These are phyloP conservation scores for Campoplex capitator DNA, from an alignment of 2,888 invertebrate genomes.

Conservation along the genomic window DNA sequence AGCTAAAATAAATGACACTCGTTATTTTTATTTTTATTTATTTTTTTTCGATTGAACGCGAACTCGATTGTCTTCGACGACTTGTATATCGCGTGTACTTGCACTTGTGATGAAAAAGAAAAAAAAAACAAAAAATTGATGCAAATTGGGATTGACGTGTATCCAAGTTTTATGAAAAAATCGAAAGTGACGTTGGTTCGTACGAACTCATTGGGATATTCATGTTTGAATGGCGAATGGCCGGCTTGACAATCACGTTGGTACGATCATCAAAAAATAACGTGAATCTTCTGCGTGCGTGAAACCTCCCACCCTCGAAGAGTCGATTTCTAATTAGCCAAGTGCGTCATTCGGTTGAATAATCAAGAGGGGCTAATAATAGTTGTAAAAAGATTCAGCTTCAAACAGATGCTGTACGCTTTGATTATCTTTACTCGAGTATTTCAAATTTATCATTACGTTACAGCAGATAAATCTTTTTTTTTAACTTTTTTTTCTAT, in stretches of 20 bases:
- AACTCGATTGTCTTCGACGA: slow-evolving; percentile 15
- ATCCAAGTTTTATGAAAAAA: slow-evolving; percentile 27
- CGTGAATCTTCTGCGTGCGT: not conserved
- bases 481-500: no score
- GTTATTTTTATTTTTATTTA: slow-evolving; percentile 35
- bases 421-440: slow-evolving; percentile 30
- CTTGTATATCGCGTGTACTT: slow-evolving; percentile 19
- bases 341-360: slow-evolving; percentile 56
- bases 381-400: slow-evolving; percentile 29
- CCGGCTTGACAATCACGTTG: not conserved
- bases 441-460: not conserved
- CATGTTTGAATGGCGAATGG: not conserved
- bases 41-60: not conserved
- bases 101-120: not conserved
- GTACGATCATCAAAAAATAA: slow-evolving; percentile 17
- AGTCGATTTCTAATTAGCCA: slow-evolving; percentile 55
- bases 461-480: slow-evolving; percentile 24
- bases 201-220: not conserved
- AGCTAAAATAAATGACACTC: slow-evolving; percentile 77
- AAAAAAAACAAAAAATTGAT: not conserved
- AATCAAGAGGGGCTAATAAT: slow-evolving; percentile 58
- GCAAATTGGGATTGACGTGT: not conserved
- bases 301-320: slow-evolving; percentile 23
- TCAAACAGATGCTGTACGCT: not conserved
- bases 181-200: slow-evolving; percentile 33